Conservation (phyloP, 2,113 vertebrate species). For the Caloenas nicobarica region DNA sequence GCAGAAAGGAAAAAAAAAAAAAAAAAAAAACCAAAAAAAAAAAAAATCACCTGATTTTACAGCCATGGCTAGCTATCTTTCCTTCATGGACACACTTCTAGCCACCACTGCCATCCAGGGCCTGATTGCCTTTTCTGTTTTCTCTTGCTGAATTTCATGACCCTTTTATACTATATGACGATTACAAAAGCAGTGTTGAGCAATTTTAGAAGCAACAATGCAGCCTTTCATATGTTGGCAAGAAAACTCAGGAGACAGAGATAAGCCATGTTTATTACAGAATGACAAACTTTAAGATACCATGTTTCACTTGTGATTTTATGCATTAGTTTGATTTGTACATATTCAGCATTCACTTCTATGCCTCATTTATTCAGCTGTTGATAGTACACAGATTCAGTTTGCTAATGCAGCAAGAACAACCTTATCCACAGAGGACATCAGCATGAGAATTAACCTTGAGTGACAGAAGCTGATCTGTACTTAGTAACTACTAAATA, state of each 20-base stretch:
- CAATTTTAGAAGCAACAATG: conserved; percentile 19
- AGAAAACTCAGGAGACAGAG: background rate
- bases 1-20: background rate
- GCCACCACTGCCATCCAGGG: background rate
- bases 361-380: conserved; percentile 42
- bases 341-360: background rate
- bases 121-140: background rate
- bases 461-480: conserved; percentile 59
- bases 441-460: conserved; percentile 57
- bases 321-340: conserved; percentile 30
- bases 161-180: conserved; percentile 28
- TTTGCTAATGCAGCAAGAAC: conserved; percentile 41
- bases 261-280: conserved; percentile 28
- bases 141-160: conserved; percentile 18
- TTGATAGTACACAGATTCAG: conserved; percentile 33
- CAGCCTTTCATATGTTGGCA: background rate
- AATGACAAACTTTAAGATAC: background rate
- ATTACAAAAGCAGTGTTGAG: background rate
- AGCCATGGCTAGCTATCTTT: background rate
- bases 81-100: background rate
- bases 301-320: conserved; percentile 21
- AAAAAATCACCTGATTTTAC: background rate
- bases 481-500: conserved; percentile 13
- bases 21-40: background rate
- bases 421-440: conserved; percentile 56